Evolutionary conservation across 2,888 invertebrate genomes (phyloP), one percentile per base, ranked within the genome.

Genomic region (Eupithecia centaureata): DNA sequence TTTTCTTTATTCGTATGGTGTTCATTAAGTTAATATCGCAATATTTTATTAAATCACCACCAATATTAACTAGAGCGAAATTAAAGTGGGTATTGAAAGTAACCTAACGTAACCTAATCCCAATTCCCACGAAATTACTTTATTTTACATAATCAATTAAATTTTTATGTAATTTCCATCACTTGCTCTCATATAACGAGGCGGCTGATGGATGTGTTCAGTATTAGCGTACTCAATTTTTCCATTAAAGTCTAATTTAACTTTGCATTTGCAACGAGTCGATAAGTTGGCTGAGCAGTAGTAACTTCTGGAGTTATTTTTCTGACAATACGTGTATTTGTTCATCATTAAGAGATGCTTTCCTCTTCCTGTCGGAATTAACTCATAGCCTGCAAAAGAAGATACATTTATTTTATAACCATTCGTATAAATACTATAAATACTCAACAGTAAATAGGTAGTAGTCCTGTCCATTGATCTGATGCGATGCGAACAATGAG

Each of bases 291-390:
- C 30, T 4, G 54, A 56, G 15, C 54, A 56, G 30, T 56, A 56
- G 28, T 30, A 56, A 10, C n/a, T 56, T 15, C n/a, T 28, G 4
- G 54, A 28, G 8, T 56, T 27, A 28, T 63, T 58, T 30, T 42
- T 38, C 27, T 63, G 57, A n/a, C 57, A 57, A 33, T 57, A 64
- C 1, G 68, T 68, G 30, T 64, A 64, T 1, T 51, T 28, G 12
- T 61, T 51, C 51, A 63, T 56, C 35, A 63, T 33, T 1, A 68
- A 27, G 28, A 68, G 30, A 12, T 57, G 5, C 10, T 35, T 68
- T 13, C 61, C 64, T n/a, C 18, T 42, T 5, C 32, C 32, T 5
- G 68, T 61, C 1, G 64, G 51, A 47, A 67, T 64, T 8, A 68
- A 35, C 54, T 28, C 30, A n/a, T 56, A 56, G 4, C 4, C 62